These are phyloP conservation scores for Dromococcyx pavoninus DNA, from an alignment of 2,797 vertebrate species.

Conservation along the genomic window DNA sequence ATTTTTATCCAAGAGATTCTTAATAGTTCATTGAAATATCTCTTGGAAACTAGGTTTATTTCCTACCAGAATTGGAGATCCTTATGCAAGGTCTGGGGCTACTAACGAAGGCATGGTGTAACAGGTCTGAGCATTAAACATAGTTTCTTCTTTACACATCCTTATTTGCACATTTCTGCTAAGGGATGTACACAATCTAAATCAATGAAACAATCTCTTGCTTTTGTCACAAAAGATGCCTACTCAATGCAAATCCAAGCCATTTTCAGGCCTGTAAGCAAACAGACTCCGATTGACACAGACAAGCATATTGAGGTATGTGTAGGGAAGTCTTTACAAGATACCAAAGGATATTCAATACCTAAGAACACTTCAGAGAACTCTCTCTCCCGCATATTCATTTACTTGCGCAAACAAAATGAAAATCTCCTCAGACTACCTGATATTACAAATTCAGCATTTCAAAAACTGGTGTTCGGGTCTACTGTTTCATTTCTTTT, in stretches of 20 bases:
- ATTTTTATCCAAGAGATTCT: not conserved
- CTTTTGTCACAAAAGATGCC: not conserved
- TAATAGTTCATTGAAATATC: not conserved
- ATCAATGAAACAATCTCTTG: not conserved
- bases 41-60: not conserved
- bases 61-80: not conserved
- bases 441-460: not conserved
- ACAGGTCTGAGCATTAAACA: not conserved
- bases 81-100: not conserved
- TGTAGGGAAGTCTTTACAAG: not conserved
- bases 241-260: not conserved
- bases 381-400: not conserved
- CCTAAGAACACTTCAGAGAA: not conserved
- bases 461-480: not conserved
- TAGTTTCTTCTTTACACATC: not conserved
- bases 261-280: not conserved
- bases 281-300: not conserved
- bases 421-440: not conserved
- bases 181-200: not conserved
- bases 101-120: not conserved
- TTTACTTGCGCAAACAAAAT: constrained; percentile 6
- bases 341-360: not conserved
- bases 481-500: not conserved
- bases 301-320: not conserved
- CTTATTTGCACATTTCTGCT: not conserved